A percentile compares a stretch with the other conserved stretches of the same genome.
phyloP scores from a whole-genome alignment of 2,113 vertebrate genomes.

The Nothocercus nigrocapillus region DNA sequence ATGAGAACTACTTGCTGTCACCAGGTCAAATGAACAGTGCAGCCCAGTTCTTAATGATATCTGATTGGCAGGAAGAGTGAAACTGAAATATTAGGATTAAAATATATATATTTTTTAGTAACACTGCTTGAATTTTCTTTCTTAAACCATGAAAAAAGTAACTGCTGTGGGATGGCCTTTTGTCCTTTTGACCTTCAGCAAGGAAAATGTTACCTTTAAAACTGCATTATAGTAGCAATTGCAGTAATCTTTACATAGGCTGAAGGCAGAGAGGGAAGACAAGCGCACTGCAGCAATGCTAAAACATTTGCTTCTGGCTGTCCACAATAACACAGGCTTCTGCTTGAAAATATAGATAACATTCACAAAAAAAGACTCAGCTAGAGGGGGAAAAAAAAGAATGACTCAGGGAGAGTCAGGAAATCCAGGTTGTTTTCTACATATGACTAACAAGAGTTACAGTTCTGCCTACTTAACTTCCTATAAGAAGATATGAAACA shows the following conservation, averaged over 20 bases:
- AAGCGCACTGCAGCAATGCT: neutral
- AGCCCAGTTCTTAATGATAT: neutral
- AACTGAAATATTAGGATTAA: neutral
- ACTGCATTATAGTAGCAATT: neutral
- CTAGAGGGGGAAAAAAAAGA: neutral
- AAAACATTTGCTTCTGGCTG: constrained; percentile 32
- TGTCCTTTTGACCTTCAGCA: constrained; percentile 33
- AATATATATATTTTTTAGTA: neutral
- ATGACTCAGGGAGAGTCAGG: neutral
- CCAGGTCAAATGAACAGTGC: neutral
- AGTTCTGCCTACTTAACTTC: neutral
- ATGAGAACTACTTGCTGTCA: neutral
- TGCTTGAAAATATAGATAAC: constrained; percentile 12
- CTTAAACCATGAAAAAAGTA: neutral
- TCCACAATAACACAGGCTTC: constrained; percentile 7
- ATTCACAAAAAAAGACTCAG: constrained; percentile 4
- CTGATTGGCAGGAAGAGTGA: neutral
- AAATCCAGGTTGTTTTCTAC: constrained; percentile 12
- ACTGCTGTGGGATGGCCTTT: constrained; percentile 10
- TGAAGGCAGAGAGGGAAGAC: neutral
- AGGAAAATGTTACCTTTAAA: constrained; percentile 21
- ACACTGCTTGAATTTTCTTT: constrained; percentile 11
- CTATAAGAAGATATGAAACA: neutral
- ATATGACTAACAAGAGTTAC: neutral
- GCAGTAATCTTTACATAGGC: constrained; percentile 14